These are phyloP conservation scores for Enteromius thamalakanensis DNA, from an alignment of 2,797 vertebrate genomes.

Conservation along the genomic window DNA sequence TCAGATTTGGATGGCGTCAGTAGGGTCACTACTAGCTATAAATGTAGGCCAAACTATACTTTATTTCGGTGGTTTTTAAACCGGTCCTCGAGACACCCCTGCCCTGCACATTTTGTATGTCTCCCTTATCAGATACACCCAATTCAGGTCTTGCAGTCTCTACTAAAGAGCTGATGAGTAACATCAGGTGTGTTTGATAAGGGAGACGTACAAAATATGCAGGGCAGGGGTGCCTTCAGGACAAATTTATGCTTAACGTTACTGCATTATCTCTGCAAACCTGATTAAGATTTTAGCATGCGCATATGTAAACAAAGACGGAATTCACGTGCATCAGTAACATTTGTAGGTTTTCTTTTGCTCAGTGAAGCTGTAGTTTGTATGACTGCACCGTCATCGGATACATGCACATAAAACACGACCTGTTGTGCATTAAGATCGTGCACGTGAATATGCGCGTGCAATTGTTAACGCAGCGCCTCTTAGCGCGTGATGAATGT, in stretches of 20 bases:
- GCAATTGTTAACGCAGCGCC: background rate
- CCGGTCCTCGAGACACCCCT: too few relatives aligned
- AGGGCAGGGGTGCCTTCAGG: too few relatives aligned
- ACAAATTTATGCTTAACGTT: background rate
- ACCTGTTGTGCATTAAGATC: conserved; percentile 6
- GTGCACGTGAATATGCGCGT: background rate
- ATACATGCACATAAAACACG: background rate
- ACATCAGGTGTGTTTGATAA: too few relatives aligned
- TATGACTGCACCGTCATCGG: background rate
- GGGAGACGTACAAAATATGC: too few relatives aligned
- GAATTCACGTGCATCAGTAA: background rate
- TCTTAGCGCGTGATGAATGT: conserved; percentile 18
- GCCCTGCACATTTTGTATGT: too few relatives aligned
- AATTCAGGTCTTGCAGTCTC: too few relatives aligned
- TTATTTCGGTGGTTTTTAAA: background rate
- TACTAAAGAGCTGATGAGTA: too few relatives aligned
- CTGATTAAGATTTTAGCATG: background rate
- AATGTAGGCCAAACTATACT: background rate
- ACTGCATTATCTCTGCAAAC: background rate
- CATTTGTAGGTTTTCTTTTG: background rate
- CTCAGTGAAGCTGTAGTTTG: background rate
- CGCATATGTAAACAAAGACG: background rate
- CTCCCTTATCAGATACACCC: too few relatives aligned
- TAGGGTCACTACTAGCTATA: background rate
- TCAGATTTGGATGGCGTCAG: background rate